Conservation (phyloP, 2,113 vertebrate species). For the Holacanthus passer region DNA sequence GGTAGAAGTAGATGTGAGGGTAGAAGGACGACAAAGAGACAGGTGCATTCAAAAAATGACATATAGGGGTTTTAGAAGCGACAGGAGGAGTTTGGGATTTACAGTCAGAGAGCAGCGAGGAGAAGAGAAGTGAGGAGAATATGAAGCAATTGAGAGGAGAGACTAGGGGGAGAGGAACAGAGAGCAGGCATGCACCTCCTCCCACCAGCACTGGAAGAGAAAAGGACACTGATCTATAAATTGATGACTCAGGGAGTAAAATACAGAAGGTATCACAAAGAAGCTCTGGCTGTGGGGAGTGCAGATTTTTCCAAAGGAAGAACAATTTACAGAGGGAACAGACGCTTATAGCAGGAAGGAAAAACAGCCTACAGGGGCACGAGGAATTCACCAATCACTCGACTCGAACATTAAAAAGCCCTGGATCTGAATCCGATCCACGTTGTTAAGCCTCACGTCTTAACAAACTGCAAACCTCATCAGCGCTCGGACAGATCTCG, state of each 20-base stretch:
- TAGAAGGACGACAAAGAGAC: slow-evolving; percentile 34
- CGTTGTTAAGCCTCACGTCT: slow-evolving; percentile 74
- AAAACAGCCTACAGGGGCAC: slow-evolving; percentile 48
- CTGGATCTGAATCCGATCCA: slow-evolving; percentile 62
- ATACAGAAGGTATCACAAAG: slow-evolving; percentile 49
- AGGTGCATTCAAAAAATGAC: slow-evolving; percentile 30
- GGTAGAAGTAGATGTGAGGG: slow-evolving; percentile 18
- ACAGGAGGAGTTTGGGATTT: slow-evolving; percentile 25
- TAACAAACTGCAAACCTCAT: slow-evolving; percentile 78
- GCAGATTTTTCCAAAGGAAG: slow-evolving; percentile 29
- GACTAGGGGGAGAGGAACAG: slow-evolving; percentile 24
- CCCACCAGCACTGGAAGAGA: slow-evolving; percentile 62
- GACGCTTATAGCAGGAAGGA: slow-evolving; percentile 54
- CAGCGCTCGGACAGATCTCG: slow-evolving; percentile 45
- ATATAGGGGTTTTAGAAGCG: slow-evolving; percentile 16
- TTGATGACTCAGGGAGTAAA: slow-evolving; percentile 61
- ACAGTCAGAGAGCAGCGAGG: slow-evolving; percentile 44
- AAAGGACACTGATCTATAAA: slow-evolving; percentile 41
- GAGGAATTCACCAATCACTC: slow-evolving; percentile 63
- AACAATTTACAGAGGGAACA: slow-evolving; percentile 57
- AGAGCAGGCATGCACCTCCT: slow-evolving; percentile 73
- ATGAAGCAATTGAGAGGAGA: slow-evolving; percentile 35
- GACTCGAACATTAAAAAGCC: slow-evolving; percentile 51
- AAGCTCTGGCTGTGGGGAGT: slow-evolving; percentile 40
- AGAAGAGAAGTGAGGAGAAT: slow-evolving; percentile 41